Evolutionary conservation across 2,888 invertebrate species (phyloP).

Genomic region (Drosophila melanosoma): DNA sequence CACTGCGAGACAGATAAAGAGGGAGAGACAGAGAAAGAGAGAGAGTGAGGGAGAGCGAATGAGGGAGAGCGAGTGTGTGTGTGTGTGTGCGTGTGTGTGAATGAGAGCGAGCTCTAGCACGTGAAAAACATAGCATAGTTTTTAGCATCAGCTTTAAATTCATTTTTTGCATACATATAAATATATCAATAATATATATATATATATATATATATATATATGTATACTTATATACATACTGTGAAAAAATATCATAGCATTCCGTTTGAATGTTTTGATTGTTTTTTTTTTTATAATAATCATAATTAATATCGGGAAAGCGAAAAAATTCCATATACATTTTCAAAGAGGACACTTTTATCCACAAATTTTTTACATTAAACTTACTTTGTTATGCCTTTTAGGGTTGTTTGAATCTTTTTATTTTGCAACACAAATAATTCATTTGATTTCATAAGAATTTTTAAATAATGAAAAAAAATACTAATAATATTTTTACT

Average conservation of each 20-base stretch:
- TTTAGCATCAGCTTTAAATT: slow-evolving; percentile 62
- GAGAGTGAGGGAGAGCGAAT: not conserved
- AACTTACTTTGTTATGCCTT: not conserved
- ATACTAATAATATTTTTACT: too few species aligned
- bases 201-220: slow-evolving; percentile 1
- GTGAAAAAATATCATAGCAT: too few species aligned
- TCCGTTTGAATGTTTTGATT: too few species aligned
- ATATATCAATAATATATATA: not conserved
- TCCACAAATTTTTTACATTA: not conserved
- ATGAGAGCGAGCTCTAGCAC: slow-evolving; percentile 28
- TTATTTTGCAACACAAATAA: not conserved
- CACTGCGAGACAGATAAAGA: not conserved
- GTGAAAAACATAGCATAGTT: slow-evolving; percentile 60
- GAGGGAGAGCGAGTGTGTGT: not conserved
- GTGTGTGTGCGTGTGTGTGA: slow-evolving; percentile 1
- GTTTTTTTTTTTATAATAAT: not conserved
- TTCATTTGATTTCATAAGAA: not conserved
- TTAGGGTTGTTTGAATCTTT: not conserved
- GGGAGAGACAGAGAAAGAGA: not conserved
- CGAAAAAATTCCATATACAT: not conserved
- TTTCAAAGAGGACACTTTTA: not conserved
- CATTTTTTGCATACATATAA: slow-evolving; percentile 40
- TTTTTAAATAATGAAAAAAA: not conserved
- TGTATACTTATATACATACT: not conserved
- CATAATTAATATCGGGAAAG: not conserved